These are phyloP conservation scores for Murina feae DNA, from an alignment of 2,113 vertebrate genomes.

Conservation along the genomic window DNA sequence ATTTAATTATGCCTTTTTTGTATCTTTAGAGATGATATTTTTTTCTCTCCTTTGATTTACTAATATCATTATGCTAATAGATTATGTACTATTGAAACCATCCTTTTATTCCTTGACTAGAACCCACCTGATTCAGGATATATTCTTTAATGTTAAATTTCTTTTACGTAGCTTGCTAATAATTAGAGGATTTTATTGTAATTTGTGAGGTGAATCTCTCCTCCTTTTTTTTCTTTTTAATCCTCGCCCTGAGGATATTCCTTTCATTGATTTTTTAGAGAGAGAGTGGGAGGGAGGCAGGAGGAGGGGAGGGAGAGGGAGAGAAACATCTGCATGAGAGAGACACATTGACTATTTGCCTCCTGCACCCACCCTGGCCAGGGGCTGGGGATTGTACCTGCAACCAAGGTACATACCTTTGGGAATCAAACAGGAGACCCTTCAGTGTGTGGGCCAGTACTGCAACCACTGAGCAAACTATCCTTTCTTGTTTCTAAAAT, in stretches of 20 bases:
- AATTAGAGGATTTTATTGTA: not conserved
- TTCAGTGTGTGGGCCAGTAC: not conserved
- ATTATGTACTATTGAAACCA: not conserved
- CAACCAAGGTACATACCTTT: not conserved
- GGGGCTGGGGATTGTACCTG: not conserved
- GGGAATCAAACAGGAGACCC: not conserved
- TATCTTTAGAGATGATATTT: not conserved
- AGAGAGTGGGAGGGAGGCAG: not conserved
- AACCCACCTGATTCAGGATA: not conserved
- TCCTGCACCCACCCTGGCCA: not conserved
- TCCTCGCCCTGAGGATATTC: too few relatives aligned
- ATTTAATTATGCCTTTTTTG: not conserved
- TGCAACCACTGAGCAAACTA: not conserved
- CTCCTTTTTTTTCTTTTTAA: not conserved
- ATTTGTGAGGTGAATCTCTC: not conserved
- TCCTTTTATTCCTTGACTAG: not conserved
- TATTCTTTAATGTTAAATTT: not conserved
- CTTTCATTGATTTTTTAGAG: not conserved
- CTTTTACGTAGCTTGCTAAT: not conserved
- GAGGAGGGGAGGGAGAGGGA: not conserved
- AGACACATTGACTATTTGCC: not conserved
- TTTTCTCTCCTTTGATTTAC: not conserved
- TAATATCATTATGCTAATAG: not conserved
- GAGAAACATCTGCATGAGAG: not conserved
- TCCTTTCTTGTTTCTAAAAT: constrained; percentile 3